These are phyloP conservation scores for Tiliqua scincoides DNA, from an alignment of 2,113 vertebrate genomes.

Conservation along the genomic window DNA sequence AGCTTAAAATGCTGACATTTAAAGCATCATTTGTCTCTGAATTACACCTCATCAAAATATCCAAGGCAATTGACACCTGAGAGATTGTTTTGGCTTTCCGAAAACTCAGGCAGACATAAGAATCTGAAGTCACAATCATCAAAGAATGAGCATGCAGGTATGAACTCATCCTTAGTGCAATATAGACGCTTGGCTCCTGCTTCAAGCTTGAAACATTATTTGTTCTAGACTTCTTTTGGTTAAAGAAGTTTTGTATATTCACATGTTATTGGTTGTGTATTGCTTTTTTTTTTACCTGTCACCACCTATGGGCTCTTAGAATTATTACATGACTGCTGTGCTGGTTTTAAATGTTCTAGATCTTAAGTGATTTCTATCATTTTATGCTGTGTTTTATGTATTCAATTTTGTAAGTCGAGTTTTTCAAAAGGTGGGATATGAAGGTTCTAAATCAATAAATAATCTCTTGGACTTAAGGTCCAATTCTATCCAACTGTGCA, in stretches of 20 bases:
- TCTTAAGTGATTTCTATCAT: too few relatives aligned
- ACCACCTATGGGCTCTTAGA: too few relatives aligned
- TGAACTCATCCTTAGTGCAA: not conserved
- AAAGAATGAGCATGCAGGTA: not conserved
- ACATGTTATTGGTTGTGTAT: not conserved
- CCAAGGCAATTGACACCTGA: conserved; percentile 7
- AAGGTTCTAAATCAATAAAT: too few relatives aligned
- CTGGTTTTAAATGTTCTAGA: too few relatives aligned
- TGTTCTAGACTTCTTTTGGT: not conserved
- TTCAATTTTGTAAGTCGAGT: too few relatives aligned
- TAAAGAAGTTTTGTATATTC: too few relatives aligned
- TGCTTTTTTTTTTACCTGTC: too few relatives aligned
- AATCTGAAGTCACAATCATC: not conserved
- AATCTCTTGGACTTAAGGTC: too few relatives aligned
- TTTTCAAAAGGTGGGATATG: too few relatives aligned
- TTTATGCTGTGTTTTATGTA: too few relatives aligned
- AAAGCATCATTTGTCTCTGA: conserved; percentile 31
- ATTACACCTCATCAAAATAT: conserved; percentile 26
- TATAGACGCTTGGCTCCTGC: not conserved
- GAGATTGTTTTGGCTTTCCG: conserved; percentile 3
- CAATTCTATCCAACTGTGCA: too few relatives aligned
- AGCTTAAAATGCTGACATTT: conserved; percentile 24
- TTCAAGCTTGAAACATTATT: not conserved
- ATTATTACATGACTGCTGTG: too few relatives aligned
- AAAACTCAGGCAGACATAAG: not conserved